Evolutionary conservation across 2,888 invertebrate species (phyloP), one percentile per base, ranked within the genome.

Genomic region (Yponomeuta malinellus): DNA sequence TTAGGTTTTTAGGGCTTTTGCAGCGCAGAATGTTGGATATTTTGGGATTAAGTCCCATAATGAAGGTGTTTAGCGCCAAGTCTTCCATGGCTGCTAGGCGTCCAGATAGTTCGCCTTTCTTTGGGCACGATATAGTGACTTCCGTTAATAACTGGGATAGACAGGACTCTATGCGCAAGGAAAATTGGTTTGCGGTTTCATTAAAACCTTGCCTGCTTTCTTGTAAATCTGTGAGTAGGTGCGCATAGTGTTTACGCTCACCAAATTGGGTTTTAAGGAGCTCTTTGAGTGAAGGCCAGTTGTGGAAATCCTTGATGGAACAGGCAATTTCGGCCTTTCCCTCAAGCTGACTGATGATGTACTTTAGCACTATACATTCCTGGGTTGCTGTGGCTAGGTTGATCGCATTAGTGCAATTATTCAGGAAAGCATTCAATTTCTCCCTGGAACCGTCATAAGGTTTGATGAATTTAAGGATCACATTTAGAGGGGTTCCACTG

Each of bases 191-290:
- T 12, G 52, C 59, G 10, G 9, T 69, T 69, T 69, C 69, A n/a
- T 52, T n/a, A 10, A 33, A 15, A 12, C 63, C 37, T 31, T 69
- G 69, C 31, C 37, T 69, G 63, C 69, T 29, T 12, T 69, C 63
- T 59, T 69, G 69, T 10, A 69, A 29, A 15, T 69, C 69, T 6
- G 63, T 59, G 4, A 69, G 63, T 9, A 69, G 37, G 31, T 69
- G 69, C 31, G 69, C 48, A 31, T 59, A 59, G 15, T 69, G 69
- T 59, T 69, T 69, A n/a, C 69, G 48, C 29, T 69, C 69, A 12
- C 69, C 29, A 33, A 69, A 69, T 52, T 52, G 52, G 15, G 29
- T 59, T 68, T 48, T 43, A 4, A 48, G 48, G 48, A 68, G 43
- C 15, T 43, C 48, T 68, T 68, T 68, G 9, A 69, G 48, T 31